These are phyloP conservation scores for Drosophila ambigua DNA, from an alignment of 1,140 invertebrate genomes.

Conservation along the genomic window DNA sequence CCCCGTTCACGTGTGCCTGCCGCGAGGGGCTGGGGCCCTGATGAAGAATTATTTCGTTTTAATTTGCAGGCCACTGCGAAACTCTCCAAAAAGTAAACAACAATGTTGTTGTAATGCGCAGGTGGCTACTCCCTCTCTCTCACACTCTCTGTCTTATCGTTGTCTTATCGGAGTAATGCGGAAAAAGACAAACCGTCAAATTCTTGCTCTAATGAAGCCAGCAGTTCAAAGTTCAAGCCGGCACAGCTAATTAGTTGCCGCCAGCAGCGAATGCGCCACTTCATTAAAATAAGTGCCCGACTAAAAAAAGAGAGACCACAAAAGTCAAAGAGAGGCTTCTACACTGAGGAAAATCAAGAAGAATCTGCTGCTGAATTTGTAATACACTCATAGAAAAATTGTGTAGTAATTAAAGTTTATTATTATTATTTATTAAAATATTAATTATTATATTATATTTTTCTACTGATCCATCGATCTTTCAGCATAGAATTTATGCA, in stretches of 20 bases:
- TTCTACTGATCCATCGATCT: too few relatives aligned
- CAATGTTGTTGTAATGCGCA: conserved; percentile 41
- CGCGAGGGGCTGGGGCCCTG: conserved; percentile 33
- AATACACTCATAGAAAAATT: too few relatives aligned
- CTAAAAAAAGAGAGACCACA: conserved; percentile 12
- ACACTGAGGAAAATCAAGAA: background rate
- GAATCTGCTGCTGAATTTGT: too few relatives aligned
- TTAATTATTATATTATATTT: too few relatives aligned
- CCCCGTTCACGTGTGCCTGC: conserved; percentile 24
- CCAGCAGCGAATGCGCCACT: conserved; percentile 8
- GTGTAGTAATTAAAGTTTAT: too few relatives aligned
- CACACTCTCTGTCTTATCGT: conserved; percentile 40
- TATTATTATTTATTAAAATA: too few relatives aligned
- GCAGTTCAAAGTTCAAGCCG: conserved; percentile 72
- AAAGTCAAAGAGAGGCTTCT: background rate
- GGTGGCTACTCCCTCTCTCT: conserved; percentile 28
- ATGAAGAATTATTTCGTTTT: conserved; percentile 83
- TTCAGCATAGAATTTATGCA: background rate
- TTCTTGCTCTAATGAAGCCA: conserved; percentile 67
- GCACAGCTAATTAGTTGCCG: conserved; percentile 67
- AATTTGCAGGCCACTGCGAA: conserved; percentile 66
- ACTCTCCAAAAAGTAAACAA: conserved; percentile 47
- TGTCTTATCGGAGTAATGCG: conserved; percentile 42
- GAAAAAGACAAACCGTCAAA: conserved; percentile 37
- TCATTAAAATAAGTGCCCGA: conserved; percentile 67